phyloP scores from a whole-genome alignment of 2,888 invertebrate genomes.

The Thysanoteuthis rhombus region DNA sequence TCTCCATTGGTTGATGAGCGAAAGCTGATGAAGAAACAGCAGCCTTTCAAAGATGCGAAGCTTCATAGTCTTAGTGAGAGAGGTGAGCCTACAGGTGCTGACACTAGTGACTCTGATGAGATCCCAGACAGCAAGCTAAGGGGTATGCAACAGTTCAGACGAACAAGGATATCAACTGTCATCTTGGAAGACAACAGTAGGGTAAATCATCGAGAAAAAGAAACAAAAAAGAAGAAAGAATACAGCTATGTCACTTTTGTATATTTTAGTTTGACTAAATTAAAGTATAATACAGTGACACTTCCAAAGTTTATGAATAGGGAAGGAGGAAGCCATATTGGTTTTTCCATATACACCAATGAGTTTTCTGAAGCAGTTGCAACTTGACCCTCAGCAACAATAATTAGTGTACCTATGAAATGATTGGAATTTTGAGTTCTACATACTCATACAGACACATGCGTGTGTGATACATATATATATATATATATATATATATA shows the following conservation, averaged over 20 bases:
- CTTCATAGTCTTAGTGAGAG: conserved; percentile 35
- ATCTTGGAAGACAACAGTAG: conserved; percentile 46
- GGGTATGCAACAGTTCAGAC: conserved; percentile 15
- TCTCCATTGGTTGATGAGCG: conserved; percentile 65
- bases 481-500: no score
- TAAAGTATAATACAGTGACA: conserved; percentile 27
- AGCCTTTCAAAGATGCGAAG: conserved; percentile 29
- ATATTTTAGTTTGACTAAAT: conserved; percentile 30
- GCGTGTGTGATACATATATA: no score
- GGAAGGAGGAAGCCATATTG: neutral
- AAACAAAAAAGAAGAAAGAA: neutral
- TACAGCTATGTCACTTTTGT: neutral
- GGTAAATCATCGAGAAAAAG: conserved; percentile 36
- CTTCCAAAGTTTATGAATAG: neutral
- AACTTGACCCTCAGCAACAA: no score
- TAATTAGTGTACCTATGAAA: no score
- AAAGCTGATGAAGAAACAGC: conserved; percentile 42
- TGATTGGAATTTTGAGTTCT: no score
- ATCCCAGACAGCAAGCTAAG: conserved; percentile 15
- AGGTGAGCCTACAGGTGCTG: conserved; percentile 56
- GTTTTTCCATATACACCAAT: no score
- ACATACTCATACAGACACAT: no score
- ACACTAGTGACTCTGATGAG: conserved; percentile 45
- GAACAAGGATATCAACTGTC: conserved; percentile 37
- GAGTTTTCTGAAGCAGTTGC: no score